Percentiles rank a stretch among this genome's conserved stretches.
Conservation (phyloP, 2,797 vertebrate genomes). For the Leptodactylus fallax region DNA sequence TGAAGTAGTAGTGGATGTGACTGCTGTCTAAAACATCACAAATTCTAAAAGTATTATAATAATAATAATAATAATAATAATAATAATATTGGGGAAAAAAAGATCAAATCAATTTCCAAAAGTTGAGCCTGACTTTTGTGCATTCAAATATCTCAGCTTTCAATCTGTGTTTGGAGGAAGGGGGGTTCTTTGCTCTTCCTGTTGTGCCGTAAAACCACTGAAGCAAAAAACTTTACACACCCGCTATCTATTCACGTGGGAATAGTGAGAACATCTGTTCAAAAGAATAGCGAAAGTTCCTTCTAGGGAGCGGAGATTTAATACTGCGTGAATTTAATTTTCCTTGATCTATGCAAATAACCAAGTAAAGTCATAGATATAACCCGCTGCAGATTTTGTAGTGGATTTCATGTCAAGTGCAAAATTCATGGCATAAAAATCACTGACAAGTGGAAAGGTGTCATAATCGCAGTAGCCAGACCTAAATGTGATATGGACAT, state of each 20-base stretch:
- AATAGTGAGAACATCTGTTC: background rate
- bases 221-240: background rate
- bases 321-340: background rate
- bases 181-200: constrained; percentile 3
- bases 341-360: background rate
- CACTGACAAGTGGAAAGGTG: too few relatives aligned
- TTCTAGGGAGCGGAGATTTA: background rate
- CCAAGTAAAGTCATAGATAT: background rate
- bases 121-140: background rate
- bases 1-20: background rate
- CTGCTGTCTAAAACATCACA: background rate
- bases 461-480: too few relatives aligned
- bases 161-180: background rate
- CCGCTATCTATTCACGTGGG: background rate
- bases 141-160: background rate
- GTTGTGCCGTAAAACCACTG: background rate
- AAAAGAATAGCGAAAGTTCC: background rate
- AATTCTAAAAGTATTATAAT: too few relatives aligned
- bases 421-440: too few relatives aligned
- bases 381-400: too few relatives aligned
- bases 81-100: background rate
- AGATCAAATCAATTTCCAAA: background rate
- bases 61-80: too few relatives aligned
- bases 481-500: too few relatives aligned
- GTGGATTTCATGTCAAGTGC: too few relatives aligned